These are phyloP conservation scores for Melanostoma scalare DNA, from an alignment of 2,888 invertebrate genomes.

Conservation along the genomic window DNA sequence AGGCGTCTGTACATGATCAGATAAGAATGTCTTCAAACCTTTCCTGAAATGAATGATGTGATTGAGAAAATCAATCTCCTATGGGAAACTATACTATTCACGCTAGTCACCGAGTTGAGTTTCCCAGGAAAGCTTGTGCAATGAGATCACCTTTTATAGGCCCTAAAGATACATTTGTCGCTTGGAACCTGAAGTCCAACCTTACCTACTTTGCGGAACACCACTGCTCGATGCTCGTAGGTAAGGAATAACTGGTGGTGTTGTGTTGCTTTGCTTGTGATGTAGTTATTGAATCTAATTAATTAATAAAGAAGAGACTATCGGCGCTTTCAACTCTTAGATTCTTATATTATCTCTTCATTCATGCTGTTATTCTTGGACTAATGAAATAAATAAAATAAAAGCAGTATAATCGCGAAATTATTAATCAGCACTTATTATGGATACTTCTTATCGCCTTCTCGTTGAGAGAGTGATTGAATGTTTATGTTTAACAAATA, in stretches of 20 bases:
- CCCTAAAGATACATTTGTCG: slow-evolving; percentile 3
- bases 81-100: slow-evolving; percentile 55
- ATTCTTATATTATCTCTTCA: not conserved
- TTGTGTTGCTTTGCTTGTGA: too few species aligned
- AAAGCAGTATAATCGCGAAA: slow-evolving; percentile 4
- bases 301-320: too few species aligned
- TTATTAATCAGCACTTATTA: slow-evolving; percentile 53
- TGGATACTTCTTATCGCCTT: slow-evolving; percentile 53
- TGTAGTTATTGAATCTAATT: too few species aligned
- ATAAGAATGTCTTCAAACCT: slow-evolving; percentile 30
- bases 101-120: slow-evolving; percentile 14
- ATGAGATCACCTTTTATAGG: slow-evolving; percentile 31
- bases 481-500: slow-evolving; percentile 56
- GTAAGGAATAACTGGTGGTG: too few species aligned
- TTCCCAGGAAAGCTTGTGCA: slow-evolving; percentile 24
- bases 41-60: slow-evolving; percentile 15
- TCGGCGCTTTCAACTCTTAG: not conserved
- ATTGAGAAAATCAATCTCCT: slow-evolving; percentile 63
- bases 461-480: slow-evolving; percentile 45
- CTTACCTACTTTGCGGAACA: too few species aligned
- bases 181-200: not conserved
- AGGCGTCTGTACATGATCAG: slow-evolving; percentile 31
- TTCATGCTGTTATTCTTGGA: not conserved
- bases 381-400: slow-evolving; percentile 10
- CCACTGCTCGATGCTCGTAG: too few species aligned